These are phyloP conservation scores for Lasioglossum oenotherae DNA, from an alignment of 2,888 invertebrate genomes.

Conservation along the genomic window DNA sequence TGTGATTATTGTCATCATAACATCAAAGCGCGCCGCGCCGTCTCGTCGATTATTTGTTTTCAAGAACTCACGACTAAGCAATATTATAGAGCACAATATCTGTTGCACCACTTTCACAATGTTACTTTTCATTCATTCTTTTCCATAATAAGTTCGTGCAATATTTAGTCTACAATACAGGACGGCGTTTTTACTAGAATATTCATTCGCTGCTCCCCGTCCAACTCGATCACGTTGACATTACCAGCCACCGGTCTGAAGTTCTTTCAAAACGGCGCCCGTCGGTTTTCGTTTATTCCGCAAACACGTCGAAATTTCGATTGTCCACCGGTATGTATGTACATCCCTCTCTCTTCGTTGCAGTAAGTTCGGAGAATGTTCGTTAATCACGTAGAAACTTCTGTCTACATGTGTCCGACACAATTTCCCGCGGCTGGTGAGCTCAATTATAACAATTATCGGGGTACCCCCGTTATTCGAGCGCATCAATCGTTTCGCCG, in stretches of 20 bases:
- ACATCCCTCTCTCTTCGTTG: neutral
- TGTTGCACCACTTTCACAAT: neutral
- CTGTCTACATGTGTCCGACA: neutral
- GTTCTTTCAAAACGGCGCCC: neutral
- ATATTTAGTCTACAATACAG: neutral
- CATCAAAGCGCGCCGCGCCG: neutral
- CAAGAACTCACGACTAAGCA: neutral
- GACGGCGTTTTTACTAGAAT: neutral
- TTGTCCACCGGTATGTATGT: neutral
- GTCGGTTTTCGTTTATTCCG: neutral
- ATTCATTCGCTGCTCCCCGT: neutral
- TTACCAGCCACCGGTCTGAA: slow-evolving; percentile 21
- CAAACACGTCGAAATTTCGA: neutral
- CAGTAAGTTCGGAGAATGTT: neutral
- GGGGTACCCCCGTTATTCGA: neutral
- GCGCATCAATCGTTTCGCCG: neutral
- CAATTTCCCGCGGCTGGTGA: neutral
- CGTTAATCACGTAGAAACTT: neutral
- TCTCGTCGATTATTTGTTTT: neutral
- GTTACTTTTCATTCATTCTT: neutral
- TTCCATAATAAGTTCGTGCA: neutral
- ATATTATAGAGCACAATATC: neutral
- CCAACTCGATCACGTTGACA: slow-evolving; percentile 13
- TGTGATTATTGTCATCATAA: neutral
- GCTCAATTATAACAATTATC: neutral